Evolutionary conservation across 2,113 vertebrate species (phyloP).

Genomic region (Halcyon senegalensis): DNA sequence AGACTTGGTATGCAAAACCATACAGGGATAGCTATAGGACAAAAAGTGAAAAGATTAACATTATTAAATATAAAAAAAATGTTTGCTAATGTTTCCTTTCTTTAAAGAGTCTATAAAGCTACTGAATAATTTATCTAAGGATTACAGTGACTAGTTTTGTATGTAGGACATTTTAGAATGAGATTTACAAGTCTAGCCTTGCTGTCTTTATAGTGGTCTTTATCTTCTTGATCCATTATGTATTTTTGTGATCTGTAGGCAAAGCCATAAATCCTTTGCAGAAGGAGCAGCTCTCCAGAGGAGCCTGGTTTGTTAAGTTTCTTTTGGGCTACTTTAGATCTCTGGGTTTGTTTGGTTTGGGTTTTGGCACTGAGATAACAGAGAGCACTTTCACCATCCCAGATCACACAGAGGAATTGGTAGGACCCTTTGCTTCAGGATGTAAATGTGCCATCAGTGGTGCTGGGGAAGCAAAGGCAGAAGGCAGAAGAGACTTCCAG

Average conservation of each 20-base stretch:
- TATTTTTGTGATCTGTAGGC: not conserved
- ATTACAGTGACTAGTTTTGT: not conserved
- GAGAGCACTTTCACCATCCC: not conserved
- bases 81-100: not conserved
- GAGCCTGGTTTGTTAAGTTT: not conserved
- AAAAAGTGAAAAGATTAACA: not conserved
- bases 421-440: not conserved
- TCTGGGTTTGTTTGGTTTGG: not conserved
- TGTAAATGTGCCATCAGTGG: rapidly evolving
- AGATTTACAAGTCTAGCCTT: not conserved
- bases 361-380: not conserved
- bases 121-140: not conserved
- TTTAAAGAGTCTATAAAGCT: not conserved
- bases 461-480: not conserved
- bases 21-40: not conserved
- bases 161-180: not conserved
- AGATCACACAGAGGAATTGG: not conserved
- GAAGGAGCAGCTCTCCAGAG: not conserved
- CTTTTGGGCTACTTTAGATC: not conserved
- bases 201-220: not conserved
- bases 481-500: not conserved
- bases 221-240: not conserved
- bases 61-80: not conserved
- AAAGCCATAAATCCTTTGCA: not conserved
- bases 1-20: not conserved